phyloP scores from a whole-genome alignment of 2,113 vertebrate species.

The Pelmatolapia mariae region DNA sequence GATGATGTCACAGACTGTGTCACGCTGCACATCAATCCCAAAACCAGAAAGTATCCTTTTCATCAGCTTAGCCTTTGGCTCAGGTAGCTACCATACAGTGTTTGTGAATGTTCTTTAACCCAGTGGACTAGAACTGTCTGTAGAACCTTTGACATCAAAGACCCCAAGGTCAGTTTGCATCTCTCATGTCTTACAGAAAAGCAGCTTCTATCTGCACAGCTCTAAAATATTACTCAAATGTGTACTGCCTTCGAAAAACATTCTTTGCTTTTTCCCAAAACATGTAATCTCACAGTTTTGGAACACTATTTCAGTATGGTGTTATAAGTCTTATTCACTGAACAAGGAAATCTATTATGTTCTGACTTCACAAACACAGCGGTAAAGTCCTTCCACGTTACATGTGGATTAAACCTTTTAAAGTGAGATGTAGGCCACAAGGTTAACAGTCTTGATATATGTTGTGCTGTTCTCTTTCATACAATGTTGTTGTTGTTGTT shows the following conservation, averaged over 20 bases:
- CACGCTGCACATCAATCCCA: constrained; percentile 83
- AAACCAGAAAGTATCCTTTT: constrained; percentile 92
- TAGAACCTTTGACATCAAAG: constrained; percentile 83
- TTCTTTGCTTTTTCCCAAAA: background rate
- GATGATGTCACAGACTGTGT: constrained; percentile 82
- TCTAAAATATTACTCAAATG: background rate
- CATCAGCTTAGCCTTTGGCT: background rate
- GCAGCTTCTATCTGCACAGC: background rate
- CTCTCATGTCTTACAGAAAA: background rate
- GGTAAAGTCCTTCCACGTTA: background rate
- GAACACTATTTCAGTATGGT: background rate
- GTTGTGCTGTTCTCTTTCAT: background rate
- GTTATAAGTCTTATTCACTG: background rate
- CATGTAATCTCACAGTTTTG: background rate
- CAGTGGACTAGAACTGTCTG: constrained; percentile 78
- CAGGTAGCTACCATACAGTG: background rate
- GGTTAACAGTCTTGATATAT: background rate
- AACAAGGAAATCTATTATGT: background rate
- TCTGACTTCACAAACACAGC: background rate
- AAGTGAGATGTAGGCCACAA: background rate
- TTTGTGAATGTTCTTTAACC: constrained; percentile 70
- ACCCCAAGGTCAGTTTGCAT: constrained; percentile 79
- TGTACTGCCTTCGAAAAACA: background rate
- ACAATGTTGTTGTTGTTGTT: background rate
- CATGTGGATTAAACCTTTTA: background rate